Evolutionary conservation across 2,113 vertebrate species (phyloP).

Genomic region (Oryzias celebensis): DNA sequence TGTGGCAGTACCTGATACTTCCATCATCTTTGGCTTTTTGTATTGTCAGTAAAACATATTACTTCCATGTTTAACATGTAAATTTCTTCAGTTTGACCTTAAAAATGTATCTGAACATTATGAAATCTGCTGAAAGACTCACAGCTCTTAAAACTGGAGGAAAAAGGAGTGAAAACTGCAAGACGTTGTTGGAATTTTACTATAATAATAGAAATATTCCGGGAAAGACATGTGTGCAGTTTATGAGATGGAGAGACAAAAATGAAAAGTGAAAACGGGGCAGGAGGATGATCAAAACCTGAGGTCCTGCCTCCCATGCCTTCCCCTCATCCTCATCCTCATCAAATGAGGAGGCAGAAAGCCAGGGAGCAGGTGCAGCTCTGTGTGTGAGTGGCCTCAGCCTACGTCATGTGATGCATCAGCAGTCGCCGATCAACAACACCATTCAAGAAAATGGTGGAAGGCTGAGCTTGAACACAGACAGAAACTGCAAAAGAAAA

Average conservation of each 20-base stretch:
- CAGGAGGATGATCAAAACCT: conserved; percentile 12
- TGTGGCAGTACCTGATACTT: not conserved
- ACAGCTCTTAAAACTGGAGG: too few relatives aligned
- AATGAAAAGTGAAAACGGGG: conserved; percentile 11
- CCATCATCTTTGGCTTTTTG: not conserved
- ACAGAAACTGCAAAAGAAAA: conserved; percentile 30
- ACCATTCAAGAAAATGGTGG: conserved; percentile 78
- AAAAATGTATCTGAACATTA: not conserved
- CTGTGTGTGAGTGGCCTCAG: conserved; percentile 55
- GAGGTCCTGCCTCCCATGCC: conserved; percentile 5
- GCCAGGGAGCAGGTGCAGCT: conserved; percentile 69
- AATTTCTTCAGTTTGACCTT: not conserved
- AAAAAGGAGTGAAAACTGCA: too few relatives aligned
- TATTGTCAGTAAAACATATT: not conserved
- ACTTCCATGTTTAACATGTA: not conserved
- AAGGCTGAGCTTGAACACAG: conserved; percentile 60
- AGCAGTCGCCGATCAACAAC: conserved; percentile 71
- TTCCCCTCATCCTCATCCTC: conserved; percentile 21
- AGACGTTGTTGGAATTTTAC: too few relatives aligned
- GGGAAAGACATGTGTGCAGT: not conserved
- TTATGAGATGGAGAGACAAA: conserved; percentile 6
- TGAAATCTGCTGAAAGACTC: not conserved
- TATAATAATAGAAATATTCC: not conserved
- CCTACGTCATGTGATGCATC: conserved; percentile 67
- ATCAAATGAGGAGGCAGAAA: conserved; percentile 41